phyloP scores from a whole-genome alignment of 2,797 vertebrate species.

The Vespertilio murinus region DNA sequence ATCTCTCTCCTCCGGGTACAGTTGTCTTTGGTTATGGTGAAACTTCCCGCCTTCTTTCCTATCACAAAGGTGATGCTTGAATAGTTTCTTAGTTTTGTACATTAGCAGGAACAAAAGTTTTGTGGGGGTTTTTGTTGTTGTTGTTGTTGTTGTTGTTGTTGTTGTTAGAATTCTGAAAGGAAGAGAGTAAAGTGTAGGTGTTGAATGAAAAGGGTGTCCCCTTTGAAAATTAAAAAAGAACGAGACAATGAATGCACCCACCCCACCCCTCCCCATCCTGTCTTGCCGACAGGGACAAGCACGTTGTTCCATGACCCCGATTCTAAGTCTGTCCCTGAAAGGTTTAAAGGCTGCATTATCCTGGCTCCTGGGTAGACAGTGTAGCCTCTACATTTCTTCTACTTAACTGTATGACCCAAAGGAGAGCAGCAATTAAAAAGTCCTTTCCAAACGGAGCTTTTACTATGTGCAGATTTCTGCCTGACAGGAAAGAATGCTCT shows the following conservation, averaged over 20 bases:
- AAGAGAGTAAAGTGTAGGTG: slow-evolving; percentile 42
- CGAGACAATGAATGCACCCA: too few relatives aligned
- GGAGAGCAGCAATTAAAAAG: neutral
- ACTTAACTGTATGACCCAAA: neutral
- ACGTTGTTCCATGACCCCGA: rapidly evolving
- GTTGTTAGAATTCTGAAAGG: slow-evolving; percentile 59
- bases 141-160: neutral
- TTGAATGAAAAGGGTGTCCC: slow-evolving; percentile 66
- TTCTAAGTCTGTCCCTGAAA: neutral
- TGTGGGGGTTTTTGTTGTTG: neutral
- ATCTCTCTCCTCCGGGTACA: neutral
- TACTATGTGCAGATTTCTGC: neutral
- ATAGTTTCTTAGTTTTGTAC: slow-evolving; percentile 12
- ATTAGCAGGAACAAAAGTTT: neutral
- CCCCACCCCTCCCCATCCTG: neutral
- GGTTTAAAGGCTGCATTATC: neutral
- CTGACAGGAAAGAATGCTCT: neutral
- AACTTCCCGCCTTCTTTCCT: neutral
- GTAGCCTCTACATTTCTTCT: neutral
- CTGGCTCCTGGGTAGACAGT: neutral
- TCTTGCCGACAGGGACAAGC: neutral
- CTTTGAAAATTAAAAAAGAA: slow-evolving; percentile 41
- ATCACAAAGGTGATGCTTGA: neutral
- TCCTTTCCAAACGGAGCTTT: neutral
- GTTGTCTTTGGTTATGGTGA: neutral